These are phyloP conservation scores for Vireo altiloquus DNA, from an alignment of 2,113 vertebrate genomes.

Conservation along the genomic window DNA sequence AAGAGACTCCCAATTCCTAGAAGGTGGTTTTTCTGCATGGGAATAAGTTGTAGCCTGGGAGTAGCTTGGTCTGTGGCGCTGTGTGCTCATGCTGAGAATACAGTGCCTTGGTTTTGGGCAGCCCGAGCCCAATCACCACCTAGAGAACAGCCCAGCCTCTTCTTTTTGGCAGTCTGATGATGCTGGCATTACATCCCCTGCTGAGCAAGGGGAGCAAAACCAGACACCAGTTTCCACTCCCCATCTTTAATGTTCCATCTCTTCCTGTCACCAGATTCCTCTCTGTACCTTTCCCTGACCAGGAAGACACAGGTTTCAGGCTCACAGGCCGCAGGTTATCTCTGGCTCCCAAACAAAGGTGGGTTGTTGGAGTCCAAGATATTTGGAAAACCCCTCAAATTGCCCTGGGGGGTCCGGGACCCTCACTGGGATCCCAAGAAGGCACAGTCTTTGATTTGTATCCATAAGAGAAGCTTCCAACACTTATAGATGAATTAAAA, in stretches of 20 bases:
- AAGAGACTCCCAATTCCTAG: background rate
- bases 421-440: too few relatives aligned
- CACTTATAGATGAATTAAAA: too few relatives aligned
- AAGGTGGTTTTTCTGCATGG: background rate
- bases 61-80: background rate
- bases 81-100: background rate
- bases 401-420: too few relatives aligned
- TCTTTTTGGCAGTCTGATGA: background rate
- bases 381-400: too few relatives aligned
- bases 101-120: background rate
- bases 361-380: too few relatives aligned
- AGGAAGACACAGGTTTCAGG: background rate
- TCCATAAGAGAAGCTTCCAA: too few relatives aligned
- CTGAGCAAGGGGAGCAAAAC: background rate
- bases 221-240: background rate
- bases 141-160: background rate
- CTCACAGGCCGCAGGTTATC: background rate
- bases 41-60: background rate
- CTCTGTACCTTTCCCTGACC: background rate
- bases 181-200: background rate
- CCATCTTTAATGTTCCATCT: background rate
- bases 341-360: background rate
- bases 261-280: background rate
- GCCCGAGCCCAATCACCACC: fast-evolving
- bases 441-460: too few relatives aligned